A percentile compares a stretch with the other conserved stretches of the same genome.
Evolutionary conservation across 2,113 vertebrate genomes (phyloP).

Genomic region (Turdus rufiventris): DNA sequence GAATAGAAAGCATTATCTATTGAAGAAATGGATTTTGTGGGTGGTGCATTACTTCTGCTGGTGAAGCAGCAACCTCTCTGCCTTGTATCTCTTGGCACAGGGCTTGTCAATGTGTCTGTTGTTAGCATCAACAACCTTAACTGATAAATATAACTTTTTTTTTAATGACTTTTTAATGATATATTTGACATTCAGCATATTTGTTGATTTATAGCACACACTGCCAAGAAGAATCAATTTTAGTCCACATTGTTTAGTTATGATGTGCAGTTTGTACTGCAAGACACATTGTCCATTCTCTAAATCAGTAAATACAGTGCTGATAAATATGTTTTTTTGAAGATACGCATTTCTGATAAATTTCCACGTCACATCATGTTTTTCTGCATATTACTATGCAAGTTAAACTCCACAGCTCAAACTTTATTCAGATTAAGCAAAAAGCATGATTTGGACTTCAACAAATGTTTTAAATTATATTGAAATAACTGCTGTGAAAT

Average conservation of each 20-base stretch:
- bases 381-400: not conserved
- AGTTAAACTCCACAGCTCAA: not conserved
- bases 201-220: not conserved
- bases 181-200: not conserved
- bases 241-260: not conserved
- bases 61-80: not conserved
- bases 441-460: not conserved
- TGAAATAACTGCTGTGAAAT: not conserved
- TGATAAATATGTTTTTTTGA: not conserved
- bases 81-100: not conserved
- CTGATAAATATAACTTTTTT: not conserved
- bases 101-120: not conserved
- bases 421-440: not conserved
- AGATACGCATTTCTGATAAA: not conserved
- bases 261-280: not conserved
- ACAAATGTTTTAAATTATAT: not conserved
- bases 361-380: fast-evolving
- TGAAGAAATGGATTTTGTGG: not conserved
- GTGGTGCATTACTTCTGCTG: not conserved
- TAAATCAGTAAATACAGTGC: not conserved
- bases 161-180: not conserved
- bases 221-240: not conserved
- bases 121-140: not conserved
- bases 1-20: not conserved
- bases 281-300: not conserved